Evolutionary conservation across 2,888 invertebrate species (phyloP).

Genomic region (Leptinotarsa haldemani): DNA sequence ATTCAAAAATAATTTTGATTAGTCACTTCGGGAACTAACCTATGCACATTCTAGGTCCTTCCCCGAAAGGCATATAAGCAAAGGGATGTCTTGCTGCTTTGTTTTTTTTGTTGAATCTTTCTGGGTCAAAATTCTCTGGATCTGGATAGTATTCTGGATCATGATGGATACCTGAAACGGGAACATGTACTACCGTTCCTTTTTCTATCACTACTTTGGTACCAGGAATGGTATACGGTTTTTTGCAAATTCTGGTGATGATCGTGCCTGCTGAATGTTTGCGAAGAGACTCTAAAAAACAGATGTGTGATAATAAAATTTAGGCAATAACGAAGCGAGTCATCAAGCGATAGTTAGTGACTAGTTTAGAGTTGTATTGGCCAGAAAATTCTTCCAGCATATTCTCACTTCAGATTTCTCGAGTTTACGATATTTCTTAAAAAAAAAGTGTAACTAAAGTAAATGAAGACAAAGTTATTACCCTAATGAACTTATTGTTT

Average conservation of each 20-base stretch:
- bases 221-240: conserved; percentile 49
- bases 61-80: conserved; percentile 67
- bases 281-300: conserved; percentile 51
- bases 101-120: conserved; percentile 70
- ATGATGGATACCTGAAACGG: conserved; percentile 49
- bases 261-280: conserved; percentile 48
- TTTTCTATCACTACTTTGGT: conserved; percentile 45
- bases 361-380: not conserved
- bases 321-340: too few species aligned
- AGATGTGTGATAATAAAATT: too few species aligned
- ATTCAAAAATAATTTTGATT: too few species aligned
- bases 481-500: too few species aligned
- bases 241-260: conserved; percentile 48
- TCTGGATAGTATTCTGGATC: conserved; percentile 64
- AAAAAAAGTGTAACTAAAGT: too few species aligned
- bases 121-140: conserved; percentile 73
- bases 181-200: conserved; percentile 45
- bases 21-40: conserved; percentile 59
- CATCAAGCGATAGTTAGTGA: not conserved
- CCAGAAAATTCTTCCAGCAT: too few species aligned
- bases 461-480: too few species aligned
- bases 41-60: conserved; percentile 71
- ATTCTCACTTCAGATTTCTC: too few species aligned
- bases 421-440: too few species aligned
- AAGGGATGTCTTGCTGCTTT: conserved; percentile 67